These are phyloP conservation scores for Marasmarcha lunaedactyla DNA, from an alignment of 2,888 invertebrate genomes.

Conservation along the genomic window DNA sequence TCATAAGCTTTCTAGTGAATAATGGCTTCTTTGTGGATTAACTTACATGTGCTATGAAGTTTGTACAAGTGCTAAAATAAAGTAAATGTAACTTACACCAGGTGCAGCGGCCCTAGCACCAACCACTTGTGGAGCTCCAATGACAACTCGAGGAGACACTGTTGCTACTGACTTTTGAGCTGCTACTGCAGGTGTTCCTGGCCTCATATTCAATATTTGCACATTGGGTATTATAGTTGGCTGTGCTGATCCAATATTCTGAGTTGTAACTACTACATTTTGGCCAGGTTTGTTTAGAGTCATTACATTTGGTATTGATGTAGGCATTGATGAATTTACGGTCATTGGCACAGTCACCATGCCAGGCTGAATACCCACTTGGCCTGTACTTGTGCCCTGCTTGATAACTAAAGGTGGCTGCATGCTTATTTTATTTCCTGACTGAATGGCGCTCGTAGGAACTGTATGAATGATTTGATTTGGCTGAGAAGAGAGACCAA, in stretches of 20 bases:
- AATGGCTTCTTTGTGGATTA: too few relatives aligned
- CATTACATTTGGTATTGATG: slow-evolving; percentile 73
- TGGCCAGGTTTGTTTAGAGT: slow-evolving; percentile 72
- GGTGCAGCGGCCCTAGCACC: slow-evolving; percentile 85
- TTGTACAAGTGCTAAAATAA: too few relatives aligned
- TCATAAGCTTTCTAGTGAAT: too few relatives aligned
- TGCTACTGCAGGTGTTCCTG: slow-evolving; percentile 74
- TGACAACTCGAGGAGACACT: slow-evolving; percentile 84
- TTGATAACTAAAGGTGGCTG: slow-evolving; percentile 61
- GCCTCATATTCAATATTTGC: slow-evolving; percentile 87
- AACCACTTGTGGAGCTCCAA: slow-evolving; percentile 84
- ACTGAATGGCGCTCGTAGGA: slow-evolving; percentile 22
- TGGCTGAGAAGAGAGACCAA: slow-evolving; percentile 69
- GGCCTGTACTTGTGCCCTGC: slow-evolving; percentile 40
- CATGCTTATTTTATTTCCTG: slow-evolving; percentile 39
- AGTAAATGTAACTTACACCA: slow-evolving; percentile 68
- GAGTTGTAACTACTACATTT: slow-evolving; percentile 67
- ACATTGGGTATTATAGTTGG: slow-evolving; percentile 79
- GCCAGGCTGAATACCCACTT: slow-evolving; percentile 60
- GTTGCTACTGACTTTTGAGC: slow-evolving; percentile 82
- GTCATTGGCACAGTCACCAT: slow-evolving; percentile 75
- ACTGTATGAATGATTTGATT: slow-evolving; percentile 65
- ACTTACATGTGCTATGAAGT: too few relatives aligned
- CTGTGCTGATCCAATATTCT: slow-evolving; percentile 72
- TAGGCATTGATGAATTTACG: slow-evolving; percentile 69